Evolutionary conservation across 2,797 vertebrate genomes (phyloP), one percentile per base, ranked within the genome.

Genomic region (Myiotriccus ornatus): DNA sequence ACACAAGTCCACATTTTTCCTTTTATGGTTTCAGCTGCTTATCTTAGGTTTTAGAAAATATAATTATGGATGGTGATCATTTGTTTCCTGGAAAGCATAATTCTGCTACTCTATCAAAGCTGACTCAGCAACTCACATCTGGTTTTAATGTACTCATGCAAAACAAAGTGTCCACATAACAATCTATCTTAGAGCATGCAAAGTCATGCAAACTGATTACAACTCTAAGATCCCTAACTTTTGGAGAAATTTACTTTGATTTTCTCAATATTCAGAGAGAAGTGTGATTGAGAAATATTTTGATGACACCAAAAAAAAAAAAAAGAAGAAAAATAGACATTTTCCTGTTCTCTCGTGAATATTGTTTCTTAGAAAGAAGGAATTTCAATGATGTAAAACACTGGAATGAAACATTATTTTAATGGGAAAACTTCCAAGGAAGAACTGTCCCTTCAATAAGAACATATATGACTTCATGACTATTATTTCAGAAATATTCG

Each of bases 71-170:
- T 20, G 10, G 11, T 47, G 59, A 81, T 78, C 1, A 22, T 81
- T 91, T 86, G 7, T 88, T 92, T 92, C 76, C 71, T 95, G 76
- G 71, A 91, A 83, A 93, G 62, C 28, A 39, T 57, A 76, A 85
- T 52, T 89, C 14, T 93, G 68, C 62, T 91, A 81, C 76, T 86
- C 17, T 69, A 78, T 65, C 90, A 89, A 83, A 87, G 53, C 46
- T 92, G 84, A 89, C 43, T 85, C 73, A 80, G 57, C 76, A 92
- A n/a, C 28, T 80, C 53, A 75, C 60, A 74, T 77, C 75, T 95
- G 56, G 8, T 83, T 95, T 93, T 89, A 89, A 82, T 83, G 30
- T 50, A 69, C 12, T 75, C 18, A 20, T 37, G 49, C 21, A 77
- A 91, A 93, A 77, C 18, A 28, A 80, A 68, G 25, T 27, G 46